Conservation (phyloP, 2,797 vertebrate species). For the Ctenopoma kingsleyae region DNA sequence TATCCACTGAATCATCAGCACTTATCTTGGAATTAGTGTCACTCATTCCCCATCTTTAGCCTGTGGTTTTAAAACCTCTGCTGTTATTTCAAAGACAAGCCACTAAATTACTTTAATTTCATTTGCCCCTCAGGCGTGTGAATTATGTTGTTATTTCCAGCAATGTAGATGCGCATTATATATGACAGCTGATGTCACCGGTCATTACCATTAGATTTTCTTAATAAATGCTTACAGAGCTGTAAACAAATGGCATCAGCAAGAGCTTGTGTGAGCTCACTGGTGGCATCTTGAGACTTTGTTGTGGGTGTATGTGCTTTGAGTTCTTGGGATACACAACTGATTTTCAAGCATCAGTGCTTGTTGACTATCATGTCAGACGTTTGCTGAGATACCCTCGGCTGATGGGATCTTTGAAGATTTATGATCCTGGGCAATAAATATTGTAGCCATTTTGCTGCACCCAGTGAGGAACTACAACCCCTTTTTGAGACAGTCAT, state of each 20-base stretch:
- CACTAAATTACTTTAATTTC: constrained; percentile 50
- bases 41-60: constrained; percentile 8
- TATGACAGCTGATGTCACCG: constrained; percentile 57
- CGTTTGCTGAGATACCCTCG: too few species aligned
- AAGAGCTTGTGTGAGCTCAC: neutral
- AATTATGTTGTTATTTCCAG: constrained; percentile 48
- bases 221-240: constrained; percentile 40
- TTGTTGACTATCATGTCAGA: too few species aligned
- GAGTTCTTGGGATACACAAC: too few species aligned
- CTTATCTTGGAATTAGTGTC: constrained; percentile 19
- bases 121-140: constrained; percentile 49
- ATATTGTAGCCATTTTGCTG: too few species aligned
- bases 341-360: neutral
- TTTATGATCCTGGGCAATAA: too few species aligned
- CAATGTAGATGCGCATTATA: constrained; percentile 42
- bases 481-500: too few species aligned
- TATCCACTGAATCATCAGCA: constrained; percentile 11
- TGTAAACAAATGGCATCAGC: constrained; percentile 24
- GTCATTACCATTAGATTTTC: constrained; percentile 42
- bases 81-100: constrained; percentile 29
- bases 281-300: neutral
- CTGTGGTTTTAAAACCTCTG: constrained; percentile 14
- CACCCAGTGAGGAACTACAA: too few species aligned
- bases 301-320: neutral
- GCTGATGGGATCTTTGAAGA: too few species aligned